A percentile compares a stretch with the other conserved stretches of the same genome.
phyloP scores from a whole-genome alignment of 1,140 invertebrate species.

The Pentalonia nigronervosa region DNA sequence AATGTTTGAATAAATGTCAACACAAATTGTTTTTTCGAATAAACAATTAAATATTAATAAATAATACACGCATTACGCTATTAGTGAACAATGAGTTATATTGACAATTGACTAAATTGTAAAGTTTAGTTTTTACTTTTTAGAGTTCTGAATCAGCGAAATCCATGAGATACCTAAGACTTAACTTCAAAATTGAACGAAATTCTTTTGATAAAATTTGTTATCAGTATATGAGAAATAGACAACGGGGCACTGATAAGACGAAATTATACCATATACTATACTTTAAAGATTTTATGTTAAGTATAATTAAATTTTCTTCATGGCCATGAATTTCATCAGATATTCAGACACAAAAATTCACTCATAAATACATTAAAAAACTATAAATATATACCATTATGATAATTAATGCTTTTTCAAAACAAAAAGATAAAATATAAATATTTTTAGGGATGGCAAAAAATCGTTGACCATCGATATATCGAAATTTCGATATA shows the following conservation, averaged over 20 bases:
- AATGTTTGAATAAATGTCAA: neutral
- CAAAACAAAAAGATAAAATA: conserved; percentile 10
- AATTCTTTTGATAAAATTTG: neutral
- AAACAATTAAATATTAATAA: neutral
- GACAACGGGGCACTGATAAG: conserved; percentile 34
- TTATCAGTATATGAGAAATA: neutral
- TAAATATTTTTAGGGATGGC: neutral
- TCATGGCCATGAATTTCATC: too few species aligned
- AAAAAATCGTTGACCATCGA: too few species aligned
- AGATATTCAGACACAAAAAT: neutral
- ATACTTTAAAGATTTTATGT: too few species aligned
- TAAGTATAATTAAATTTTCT: too few species aligned
- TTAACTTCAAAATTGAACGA: too few species aligned
- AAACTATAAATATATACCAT: neutral
- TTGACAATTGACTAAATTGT: neutral
- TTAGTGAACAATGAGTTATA: neutral
- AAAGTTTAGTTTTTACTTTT: neutral
- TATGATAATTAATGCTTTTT: neutral
- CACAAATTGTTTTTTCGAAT: neutral
- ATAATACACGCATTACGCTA: neutral
- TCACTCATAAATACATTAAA: neutral
- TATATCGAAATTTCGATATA: too few species aligned
- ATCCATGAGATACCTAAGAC: neutral
- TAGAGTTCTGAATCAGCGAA: neutral
- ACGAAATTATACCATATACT: too few species aligned